Base-by-base conservation (phyloP, 2,888 invertebrate species). In the Chrysolina oricalcia region DNA sequence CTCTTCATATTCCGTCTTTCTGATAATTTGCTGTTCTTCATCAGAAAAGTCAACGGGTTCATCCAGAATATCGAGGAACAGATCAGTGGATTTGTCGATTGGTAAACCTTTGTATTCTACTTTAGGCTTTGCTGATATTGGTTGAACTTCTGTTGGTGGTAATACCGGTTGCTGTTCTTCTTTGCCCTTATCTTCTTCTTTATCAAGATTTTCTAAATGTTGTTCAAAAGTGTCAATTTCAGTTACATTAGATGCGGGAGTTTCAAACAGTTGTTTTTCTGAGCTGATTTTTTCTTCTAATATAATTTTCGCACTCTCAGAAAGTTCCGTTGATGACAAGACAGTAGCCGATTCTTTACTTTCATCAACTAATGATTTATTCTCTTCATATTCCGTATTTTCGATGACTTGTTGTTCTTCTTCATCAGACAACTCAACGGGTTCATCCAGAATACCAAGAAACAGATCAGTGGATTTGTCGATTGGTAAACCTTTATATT, bases 381-480 rank as follows among this genome's bases (percentile, higher is more conserved):
- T 19, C 10, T 17, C n/a, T 50, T 50, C 19, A n/a, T 4, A 46
- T 46, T 46, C 46, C n/a, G 15, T 15, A 2, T 50, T 50, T 19
- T 59, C 17, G 23, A 23, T 15, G 23, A 59, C 15, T 48, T 70
- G 72, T 35, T 73, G 69, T 21, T 78, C 77, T 73, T 80, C 83
- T 27, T 86, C 85, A 77, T 85, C 86, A 35, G 85, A 84, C 72
- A 86, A 80, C 48, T 77, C 79, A 72, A 85, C 83, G 41, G 85
- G 83, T 71, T 87, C 85, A 80, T 87, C 86, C 11, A 82, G 74
- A 73, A 81, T 69, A 75, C 84, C 84, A 63, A 83, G 77, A 56
- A 82, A 82, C 8, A 77, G 70, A 46, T 70, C 78, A 53, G 79
- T 74, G 35, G 81, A 67, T 35, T 83, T 76, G 76, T 85, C 84